Base-by-base conservation (phyloP, 2,113 vertebrate species). In the Chunga burmeisteri region DNA sequence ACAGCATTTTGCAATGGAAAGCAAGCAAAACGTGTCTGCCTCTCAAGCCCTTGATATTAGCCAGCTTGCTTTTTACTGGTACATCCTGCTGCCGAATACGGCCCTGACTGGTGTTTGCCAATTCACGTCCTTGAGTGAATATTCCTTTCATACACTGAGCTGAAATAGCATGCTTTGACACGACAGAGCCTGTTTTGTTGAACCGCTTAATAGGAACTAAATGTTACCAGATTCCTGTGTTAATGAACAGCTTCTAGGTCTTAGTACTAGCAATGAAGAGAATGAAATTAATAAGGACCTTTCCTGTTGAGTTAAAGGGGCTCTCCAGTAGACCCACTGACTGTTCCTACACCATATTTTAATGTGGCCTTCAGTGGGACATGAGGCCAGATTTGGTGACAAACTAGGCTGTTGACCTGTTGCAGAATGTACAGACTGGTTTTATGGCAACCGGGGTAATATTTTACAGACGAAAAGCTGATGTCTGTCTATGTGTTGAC, bases 401-500 rank as follows among this genome's bases (percentile, higher is more conserved):
- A 56, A n/a, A 21, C 11, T 30, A 40, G 63, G 29, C 66, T 47
- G 50, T 36, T 90, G 70, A 61, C 29, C 61, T 88, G 29, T 16
- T 92, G 16, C n/a, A 62, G 55, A 66, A 86, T 7, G 20, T 52
- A 29, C 32, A 71, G 59, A 7, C 16, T 55, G 13, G 14, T 83
- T 89, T 90, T 86, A 34, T 50, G 46, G 26, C 79, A 86, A 22
- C 22, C 29, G 12, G 16, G 34, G 7, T 23, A 44, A 25, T 49
- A 18, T 78, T 82, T 92, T 55, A 74, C 15, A 74, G 59, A 44
- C 0, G 0, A 70, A 77, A 91, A 55, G 26, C 13, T 0, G 0
- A 1, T 42, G 26, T 22, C 34, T 86, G 18, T 55, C 58, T 30
- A 0, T 49, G 59, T 30, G 16, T 18, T 47, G 63, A 71, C 56